Percentiles rank a stretch among this genome's conserved stretches.
These are phyloP conservation scores for Plebejus argus DNA, from an alignment of 2,888 invertebrate genomes.

Conservation along the genomic window DNA sequence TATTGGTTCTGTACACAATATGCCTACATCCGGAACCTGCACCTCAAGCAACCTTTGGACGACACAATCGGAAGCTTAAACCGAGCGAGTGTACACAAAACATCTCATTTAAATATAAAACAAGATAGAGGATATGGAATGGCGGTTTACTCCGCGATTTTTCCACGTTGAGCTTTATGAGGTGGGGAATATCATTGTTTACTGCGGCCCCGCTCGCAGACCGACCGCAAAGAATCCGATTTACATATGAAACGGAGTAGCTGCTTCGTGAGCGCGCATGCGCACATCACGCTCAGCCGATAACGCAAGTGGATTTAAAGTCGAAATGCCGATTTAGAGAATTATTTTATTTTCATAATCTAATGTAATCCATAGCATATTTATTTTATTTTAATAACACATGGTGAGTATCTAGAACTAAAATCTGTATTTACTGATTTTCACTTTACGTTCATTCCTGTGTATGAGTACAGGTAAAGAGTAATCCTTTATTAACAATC, in stretches of 20 bases:
- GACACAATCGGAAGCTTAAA: neutral
- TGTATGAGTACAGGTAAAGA: too few species aligned
- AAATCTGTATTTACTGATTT: too few species aligned
- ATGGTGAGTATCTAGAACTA: neutral
- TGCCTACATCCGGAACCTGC: neutral
- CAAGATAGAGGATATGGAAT: slow-evolving; percentile 35
- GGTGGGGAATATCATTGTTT: slow-evolving; percentile 43
- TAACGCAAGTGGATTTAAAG: neutral
- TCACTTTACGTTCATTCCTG: too few species aligned
- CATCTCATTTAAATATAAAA: slow-evolving; percentile 31
- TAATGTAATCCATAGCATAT: neutral
- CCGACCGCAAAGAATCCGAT: slow-evolving; percentile 56
- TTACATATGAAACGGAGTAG: slow-evolving; percentile 61
- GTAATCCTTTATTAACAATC: too few species aligned
- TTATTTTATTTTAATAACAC: neutral
- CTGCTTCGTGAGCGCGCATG: slow-evolving; percentile 45
- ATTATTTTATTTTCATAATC: neutral
- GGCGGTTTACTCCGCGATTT: slow-evolving; percentile 38
- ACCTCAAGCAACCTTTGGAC: neutral
- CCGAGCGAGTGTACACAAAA: neutral
- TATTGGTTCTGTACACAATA: neutral
- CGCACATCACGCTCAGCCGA: neutral
- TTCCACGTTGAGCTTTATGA: slow-evolving; percentile 37
- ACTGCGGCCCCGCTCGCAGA: slow-evolving; percentile 38
- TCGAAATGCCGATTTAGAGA: neutral